Percentiles rank a stretch among this genome's conserved stretches.
phyloP scores from a whole-genome alignment of 2,797 vertebrate species.

The Coendou prehensilis region DNA sequence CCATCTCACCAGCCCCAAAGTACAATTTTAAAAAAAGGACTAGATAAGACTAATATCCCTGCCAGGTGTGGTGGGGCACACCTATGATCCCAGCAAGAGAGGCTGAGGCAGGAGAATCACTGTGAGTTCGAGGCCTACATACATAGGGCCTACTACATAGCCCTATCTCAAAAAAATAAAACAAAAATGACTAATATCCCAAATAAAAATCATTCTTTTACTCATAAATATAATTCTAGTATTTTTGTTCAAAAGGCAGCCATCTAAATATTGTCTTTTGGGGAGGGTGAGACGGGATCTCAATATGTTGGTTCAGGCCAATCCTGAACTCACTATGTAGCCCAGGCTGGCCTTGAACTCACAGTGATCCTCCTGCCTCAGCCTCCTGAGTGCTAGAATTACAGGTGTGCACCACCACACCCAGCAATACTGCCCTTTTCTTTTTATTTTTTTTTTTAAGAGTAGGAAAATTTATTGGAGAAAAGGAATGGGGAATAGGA shows the following conservation, averaged over 20 bases:
- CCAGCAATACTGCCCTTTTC: neutral
- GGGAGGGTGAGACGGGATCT: neutral
- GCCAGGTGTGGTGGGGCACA: neutral
- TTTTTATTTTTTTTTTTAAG: too few species aligned
- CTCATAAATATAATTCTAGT: slow-evolving; percentile 60
- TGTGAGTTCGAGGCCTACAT: neutral
- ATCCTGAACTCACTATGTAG: neutral
- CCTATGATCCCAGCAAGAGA: neutral
- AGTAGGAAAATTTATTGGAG: too few species aligned
- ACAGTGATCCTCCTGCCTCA: neutral
- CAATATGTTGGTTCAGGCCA: neutral
- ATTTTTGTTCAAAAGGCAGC: slow-evolving; percentile 60
- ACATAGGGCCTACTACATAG: neutral
- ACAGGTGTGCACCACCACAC: neutral
- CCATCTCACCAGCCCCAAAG: neutral
- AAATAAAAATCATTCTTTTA: slow-evolving; percentile 47
- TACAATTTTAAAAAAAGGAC: neutral
- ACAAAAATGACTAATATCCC: neutral
- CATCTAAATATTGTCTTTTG: slow-evolving; percentile 46
- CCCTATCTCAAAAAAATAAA: neutral
- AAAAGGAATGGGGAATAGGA: too few species aligned
- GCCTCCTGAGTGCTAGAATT: neutral
- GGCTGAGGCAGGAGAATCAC: neutral
- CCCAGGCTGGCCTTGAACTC: neutral
- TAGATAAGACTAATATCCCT: slow-evolving; percentile 13